phyloP scores from a whole-genome alignment of 2,888 invertebrate species.

The Hyles lineata region DNA sequence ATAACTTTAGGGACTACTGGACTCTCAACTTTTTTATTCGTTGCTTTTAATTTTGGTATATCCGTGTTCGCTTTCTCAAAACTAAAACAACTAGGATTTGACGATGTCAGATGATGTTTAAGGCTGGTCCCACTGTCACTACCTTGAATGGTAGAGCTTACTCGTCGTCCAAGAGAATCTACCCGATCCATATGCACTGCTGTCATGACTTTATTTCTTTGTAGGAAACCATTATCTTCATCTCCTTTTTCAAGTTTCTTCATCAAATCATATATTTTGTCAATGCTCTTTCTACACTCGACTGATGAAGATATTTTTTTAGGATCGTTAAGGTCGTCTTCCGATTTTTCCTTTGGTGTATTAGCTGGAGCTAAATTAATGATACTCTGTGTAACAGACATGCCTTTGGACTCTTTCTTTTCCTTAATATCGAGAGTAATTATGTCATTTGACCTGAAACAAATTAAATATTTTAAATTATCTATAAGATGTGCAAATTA shows the following conservation, averaged over 20 bases:
- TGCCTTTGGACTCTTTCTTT: conserved; percentile 24
- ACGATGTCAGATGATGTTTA: conserved; percentile 61
- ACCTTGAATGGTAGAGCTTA: conserved; percentile 50
- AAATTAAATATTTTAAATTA: background rate
- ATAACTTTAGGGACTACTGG: conserved; percentile 67
- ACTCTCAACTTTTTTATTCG: conserved; percentile 43
- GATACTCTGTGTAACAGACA: conserved; percentile 36
- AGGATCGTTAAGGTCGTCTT: conserved; percentile 36
- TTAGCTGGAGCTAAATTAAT: conserved; percentile 46
- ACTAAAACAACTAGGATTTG: conserved; percentile 61
- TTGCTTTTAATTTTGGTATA: conserved; percentile 31
- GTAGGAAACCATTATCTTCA: conserved; percentile 39
- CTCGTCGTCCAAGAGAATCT: conserved; percentile 38
- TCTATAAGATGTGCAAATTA: too few species aligned
- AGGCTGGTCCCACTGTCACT: conserved; percentile 71
- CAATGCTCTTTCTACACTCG: conserved; percentile 73
- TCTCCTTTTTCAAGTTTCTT: conserved; percentile 57
- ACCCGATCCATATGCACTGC: conserved; percentile 35
- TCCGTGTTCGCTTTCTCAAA: conserved; percentile 52
- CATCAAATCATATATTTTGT: conserved; percentile 73
- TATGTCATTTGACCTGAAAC: conserved; percentile 1
- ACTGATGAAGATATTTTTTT: conserved; percentile 51
- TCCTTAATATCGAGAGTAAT: conserved; percentile 26
- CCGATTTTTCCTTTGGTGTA: conserved; percentile 38
- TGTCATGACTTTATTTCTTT: conserved; percentile 41